These are phyloP conservation scores for Cyphomyrus plagiostoma DNA, from an alignment of 2,113 vertebrate species.

Conservation along the genomic window DNA sequence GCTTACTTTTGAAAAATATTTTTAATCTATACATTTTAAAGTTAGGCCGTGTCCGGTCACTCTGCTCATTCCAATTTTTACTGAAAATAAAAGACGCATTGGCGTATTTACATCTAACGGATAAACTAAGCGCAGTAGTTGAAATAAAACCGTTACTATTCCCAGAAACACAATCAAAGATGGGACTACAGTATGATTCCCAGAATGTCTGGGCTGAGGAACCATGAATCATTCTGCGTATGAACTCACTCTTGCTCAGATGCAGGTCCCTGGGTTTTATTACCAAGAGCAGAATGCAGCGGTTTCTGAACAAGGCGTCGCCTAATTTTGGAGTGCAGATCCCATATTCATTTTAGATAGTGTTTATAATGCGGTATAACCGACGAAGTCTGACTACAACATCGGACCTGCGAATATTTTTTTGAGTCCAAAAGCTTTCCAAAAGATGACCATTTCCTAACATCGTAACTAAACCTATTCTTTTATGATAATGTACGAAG, in stretches of 20 bases:
- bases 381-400: background rate
- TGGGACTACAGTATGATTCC: background rate
- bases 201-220: background rate
- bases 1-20: background rate
- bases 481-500: background rate
- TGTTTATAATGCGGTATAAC: background rate
- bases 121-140: background rate
- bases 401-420: background rate
- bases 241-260: background rate
- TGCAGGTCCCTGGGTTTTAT: background rate
- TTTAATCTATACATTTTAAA: background rate
- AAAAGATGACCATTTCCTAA: background rate
- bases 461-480: background rate
- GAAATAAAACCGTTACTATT: background rate
- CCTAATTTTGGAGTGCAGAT: background rate
- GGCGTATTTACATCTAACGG: background rate
- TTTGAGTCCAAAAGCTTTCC: background rate
- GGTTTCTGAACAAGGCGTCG: background rate
- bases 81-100: background rate
- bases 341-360: background rate
- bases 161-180: slow-evolving; percentile 11
- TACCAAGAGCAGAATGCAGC: background rate
- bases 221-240: slow-evolving; percentile 1
- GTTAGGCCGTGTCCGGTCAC: background rate
- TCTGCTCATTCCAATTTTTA: background rate